A percentile compares a stretch with the other conserved stretches of the same genome.
phyloP scores from a whole-genome alignment of 2,888 invertebrate genomes.

The Ceramica pisi region DNA sequence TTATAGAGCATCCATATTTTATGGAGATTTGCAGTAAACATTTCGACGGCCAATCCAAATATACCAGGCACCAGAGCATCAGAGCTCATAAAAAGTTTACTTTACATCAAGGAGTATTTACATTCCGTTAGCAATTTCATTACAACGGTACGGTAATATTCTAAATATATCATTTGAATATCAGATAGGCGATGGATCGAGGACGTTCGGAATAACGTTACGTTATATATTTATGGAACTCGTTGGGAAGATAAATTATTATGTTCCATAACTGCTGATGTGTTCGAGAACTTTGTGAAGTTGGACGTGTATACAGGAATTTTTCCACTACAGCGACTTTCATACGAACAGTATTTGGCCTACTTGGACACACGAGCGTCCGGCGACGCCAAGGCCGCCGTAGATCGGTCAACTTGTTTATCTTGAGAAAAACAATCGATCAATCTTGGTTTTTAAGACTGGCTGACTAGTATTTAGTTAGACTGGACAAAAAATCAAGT shows the following conservation, averaged over 20 bases:
- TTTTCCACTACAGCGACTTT: conserved; percentile 51
- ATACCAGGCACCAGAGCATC: conserved; percentile 50
- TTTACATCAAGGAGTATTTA: conserved; percentile 62
- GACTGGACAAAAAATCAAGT: neutral
- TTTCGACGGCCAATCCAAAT: conserved; percentile 54
- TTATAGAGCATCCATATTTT: conserved; percentile 20
- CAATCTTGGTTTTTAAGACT: conserved; percentile 23
- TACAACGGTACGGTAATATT: conserved; percentile 59
- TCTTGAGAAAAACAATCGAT: conserved; percentile 56
- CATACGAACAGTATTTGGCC: conserved; percentile 59
- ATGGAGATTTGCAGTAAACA: conserved; percentile 39
- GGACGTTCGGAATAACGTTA: conserved; percentile 38
- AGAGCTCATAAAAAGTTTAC: conserved; percentile 63
- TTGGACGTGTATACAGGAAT: conserved; percentile 39
- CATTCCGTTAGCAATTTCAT: conserved; percentile 61
- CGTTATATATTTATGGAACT: conserved; percentile 30
- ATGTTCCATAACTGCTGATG: conserved; percentile 21
- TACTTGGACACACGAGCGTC: conserved; percentile 61
- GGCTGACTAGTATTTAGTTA: conserved; percentile 21
- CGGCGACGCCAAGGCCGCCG: conserved; percentile 57
- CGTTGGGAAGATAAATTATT: conserved; percentile 21
- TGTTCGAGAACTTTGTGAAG: conserved; percentile 1
- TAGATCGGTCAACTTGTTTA: conserved; percentile 55
- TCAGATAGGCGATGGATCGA: conserved; percentile 46
- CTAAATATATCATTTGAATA: conserved; percentile 66